phyloP scores from a whole-genome alignment of 2,113 vertebrate genomes.

The Ageneiosus marmoratus region DNA sequence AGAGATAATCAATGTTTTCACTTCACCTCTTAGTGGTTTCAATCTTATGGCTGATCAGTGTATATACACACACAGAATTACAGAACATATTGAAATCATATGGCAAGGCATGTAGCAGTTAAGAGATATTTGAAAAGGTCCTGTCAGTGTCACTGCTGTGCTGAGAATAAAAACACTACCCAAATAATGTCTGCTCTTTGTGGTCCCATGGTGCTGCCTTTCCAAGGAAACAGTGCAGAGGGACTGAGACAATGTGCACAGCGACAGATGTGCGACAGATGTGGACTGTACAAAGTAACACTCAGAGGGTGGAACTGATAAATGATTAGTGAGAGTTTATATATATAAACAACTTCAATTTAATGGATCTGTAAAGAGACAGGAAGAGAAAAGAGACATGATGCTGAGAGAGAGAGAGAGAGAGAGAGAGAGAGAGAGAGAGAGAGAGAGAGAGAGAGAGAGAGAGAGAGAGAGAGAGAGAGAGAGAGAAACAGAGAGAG shows the following conservation, averaged over 20 bases:
- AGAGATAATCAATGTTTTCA: too few species aligned
- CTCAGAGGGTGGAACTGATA: not conserved
- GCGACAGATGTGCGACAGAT: not conserved
- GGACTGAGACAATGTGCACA: not conserved
- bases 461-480: not conserved
- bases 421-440: not conserved
- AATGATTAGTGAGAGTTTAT: not conserved
- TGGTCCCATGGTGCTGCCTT: not conserved
- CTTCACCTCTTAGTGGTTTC: too few species aligned
- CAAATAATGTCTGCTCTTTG: not conserved
- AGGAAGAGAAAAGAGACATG: not conserved
- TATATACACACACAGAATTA: not conserved
- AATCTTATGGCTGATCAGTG: too few species aligned
- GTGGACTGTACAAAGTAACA: not conserved
- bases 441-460: not conserved
- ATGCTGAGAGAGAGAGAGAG: not conserved
- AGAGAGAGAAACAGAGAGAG: not conserved
- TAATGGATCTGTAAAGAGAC: not conserved
- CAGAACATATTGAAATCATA: not conserved
- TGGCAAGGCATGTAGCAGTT: not conserved
- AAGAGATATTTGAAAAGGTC: not conserved
- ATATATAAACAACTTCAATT: not conserved
- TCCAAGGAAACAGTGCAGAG: not conserved
- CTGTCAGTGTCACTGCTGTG: conserved; percentile 6
- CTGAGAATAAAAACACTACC: conserved; percentile 3